phyloP scores from a whole-genome alignment of 2,113 vertebrate genomes.

The Isichthys henryi region DNA sequence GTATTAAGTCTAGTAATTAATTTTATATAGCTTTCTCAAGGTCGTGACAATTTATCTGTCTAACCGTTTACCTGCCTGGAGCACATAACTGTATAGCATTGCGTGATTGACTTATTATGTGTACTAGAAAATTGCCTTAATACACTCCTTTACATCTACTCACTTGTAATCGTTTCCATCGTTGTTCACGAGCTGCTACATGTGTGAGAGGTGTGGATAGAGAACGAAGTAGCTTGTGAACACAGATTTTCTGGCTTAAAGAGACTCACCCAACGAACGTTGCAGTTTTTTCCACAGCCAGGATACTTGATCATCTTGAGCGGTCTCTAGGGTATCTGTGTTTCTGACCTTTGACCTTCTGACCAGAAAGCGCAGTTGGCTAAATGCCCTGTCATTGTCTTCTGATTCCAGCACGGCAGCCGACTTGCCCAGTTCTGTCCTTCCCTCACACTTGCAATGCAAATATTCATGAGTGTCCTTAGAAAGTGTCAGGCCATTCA shows the following conservation, averaged over 20 bases:
- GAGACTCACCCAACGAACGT: neutral
- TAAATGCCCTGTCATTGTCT: neutral
- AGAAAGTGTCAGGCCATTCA: neutral
- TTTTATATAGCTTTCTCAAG: neutral
- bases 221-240: neutral
- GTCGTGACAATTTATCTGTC: neutral
- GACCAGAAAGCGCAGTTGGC: neutral
- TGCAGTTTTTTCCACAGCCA: neutral
- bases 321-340: neutral
- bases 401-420: neutral
- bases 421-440: neutral
- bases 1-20: neutral
- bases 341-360: neutral
- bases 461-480: neutral
- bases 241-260: neutral
- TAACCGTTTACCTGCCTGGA: neutral
- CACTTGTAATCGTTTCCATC: neutral
- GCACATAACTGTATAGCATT: neutral
- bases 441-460: neutral
- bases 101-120: neutral
- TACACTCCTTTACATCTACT: neutral
- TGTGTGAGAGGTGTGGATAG: neutral
- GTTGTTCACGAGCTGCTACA: neutral
- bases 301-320: neutral
- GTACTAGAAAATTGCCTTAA: neutral